These are phyloP conservation scores for Rhodophaea formosa DNA, from an alignment of 2,888 invertebrate species.

Conservation along the genomic window DNA sequence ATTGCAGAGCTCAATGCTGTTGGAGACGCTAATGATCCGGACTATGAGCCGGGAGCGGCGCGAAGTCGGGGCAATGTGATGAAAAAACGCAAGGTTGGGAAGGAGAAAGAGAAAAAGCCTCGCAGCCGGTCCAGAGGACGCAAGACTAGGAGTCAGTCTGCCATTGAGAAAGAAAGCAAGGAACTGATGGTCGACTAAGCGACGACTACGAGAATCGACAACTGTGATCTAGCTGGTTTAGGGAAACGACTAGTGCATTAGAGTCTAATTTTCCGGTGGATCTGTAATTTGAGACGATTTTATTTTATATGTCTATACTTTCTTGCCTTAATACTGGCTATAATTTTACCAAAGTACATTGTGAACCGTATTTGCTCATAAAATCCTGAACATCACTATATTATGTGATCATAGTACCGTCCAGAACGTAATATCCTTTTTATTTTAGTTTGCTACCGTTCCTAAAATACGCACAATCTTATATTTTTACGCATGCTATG, in stretches of 20 bases:
- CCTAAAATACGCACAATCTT: conserved; percentile 30
- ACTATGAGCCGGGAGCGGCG: conserved; percentile 62
- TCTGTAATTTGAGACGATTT: conserved; percentile 28
- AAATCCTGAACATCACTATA: not conserved
- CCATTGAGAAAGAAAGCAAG: conserved; percentile 45
- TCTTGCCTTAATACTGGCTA: conserved; percentile 8
- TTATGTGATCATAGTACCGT: not conserved
- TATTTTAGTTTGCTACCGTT: conserved; percentile 21
- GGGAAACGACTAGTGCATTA: conserved; percentile 37
- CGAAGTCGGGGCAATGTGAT: conserved; percentile 65
- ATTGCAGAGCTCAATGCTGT: conserved; percentile 39
- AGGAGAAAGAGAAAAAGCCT: conserved; percentile 59
- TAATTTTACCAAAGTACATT: conserved; percentile 13
- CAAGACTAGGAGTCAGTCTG: conserved; percentile 67
- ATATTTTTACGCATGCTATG: not conserved
- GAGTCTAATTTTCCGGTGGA: conserved; percentile 20
- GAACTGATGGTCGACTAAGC: conserved; percentile 59
- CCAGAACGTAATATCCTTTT: conserved; percentile 2
- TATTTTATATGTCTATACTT: conserved; percentile 26
- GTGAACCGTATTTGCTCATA: not conserved
- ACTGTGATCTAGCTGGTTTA: conserved; percentile 64
- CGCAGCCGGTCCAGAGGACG: conserved; percentile 69
- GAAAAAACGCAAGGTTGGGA: conserved; percentile 61
- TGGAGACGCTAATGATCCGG: conserved; percentile 56
- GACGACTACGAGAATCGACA: conserved; percentile 39